A percentile compares a stretch with the other conserved stretches of the same genome.
phyloP scores from a whole-genome alignment of 1,140 invertebrate species.

The Trialeurodes vaporariorum region DNA sequence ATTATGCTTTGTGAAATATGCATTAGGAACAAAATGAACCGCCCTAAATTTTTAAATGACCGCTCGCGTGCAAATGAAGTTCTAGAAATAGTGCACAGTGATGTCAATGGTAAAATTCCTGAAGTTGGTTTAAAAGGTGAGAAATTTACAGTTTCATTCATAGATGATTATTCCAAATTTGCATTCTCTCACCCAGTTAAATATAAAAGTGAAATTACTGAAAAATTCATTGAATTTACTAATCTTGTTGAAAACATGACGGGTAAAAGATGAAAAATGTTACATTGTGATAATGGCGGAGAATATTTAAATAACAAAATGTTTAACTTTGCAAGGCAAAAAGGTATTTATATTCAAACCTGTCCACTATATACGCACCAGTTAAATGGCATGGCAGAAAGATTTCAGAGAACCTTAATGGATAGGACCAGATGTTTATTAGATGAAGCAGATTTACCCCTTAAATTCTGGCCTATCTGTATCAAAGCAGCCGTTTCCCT shows the following conservation, averaged over 20 bases:
- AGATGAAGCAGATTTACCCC: conserved; percentile 2
- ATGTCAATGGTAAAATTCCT: conserved; percentile 6
- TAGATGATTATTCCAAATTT: conserved; percentile 18
- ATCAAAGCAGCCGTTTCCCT: conserved; percentile 16
- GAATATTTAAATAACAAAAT: conserved; percentile 18
- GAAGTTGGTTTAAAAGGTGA: conserved; percentile 3
- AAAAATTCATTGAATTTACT: conserved; percentile 9
- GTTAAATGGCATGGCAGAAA: conserved; percentile 31
- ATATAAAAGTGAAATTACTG: conserved; percentile 12
- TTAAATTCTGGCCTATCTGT: conserved; percentile 14
- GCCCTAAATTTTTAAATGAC: conserved; percentile 6
- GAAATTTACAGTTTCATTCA: conserved; percentile 13
- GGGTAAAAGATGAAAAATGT: conserved; percentile 8
- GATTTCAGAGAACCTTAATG: conserved; percentile 24
- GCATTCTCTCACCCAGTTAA: conserved; percentile 11
- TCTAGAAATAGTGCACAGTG: conserved; percentile 16
- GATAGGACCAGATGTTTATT: conserved; percentile 25
- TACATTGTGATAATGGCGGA: conserved; percentile 21
- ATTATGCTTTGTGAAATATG: conserved; percentile 20
- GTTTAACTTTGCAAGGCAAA: conserved; percentile 21
- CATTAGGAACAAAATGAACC: conserved; percentile 18
- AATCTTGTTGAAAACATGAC: conserved; percentile 10
- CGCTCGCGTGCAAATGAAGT: conserved; percentile 1
- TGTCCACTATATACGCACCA: conserved; percentile 30
- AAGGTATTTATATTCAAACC: conserved; percentile 24